These are phyloP conservation scores for Pagetopsis macropterus DNA, from an alignment of 2,797 vertebrate species.

Conservation along the genomic window DNA sequence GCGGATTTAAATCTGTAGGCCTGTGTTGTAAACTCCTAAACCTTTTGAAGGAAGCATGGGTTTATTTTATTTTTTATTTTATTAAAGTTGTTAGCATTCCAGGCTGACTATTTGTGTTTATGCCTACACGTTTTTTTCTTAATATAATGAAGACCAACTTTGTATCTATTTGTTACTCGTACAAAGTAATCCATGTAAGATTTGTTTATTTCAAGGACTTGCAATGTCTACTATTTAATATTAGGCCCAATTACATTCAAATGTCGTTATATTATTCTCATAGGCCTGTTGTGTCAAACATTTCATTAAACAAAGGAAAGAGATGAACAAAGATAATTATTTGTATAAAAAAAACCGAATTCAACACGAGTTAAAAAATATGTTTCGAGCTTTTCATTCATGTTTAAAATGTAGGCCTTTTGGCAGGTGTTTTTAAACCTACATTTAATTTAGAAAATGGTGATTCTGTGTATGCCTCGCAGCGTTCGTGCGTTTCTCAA, in stretches of 20 bases:
- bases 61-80: neutral
- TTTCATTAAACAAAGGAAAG: neutral
- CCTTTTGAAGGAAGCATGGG: neutral
- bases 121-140: neutral
- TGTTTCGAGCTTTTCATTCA: neutral
- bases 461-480: neutral
- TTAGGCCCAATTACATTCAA: neutral
- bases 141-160: neutral
- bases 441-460: neutral
- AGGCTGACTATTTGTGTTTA: neutral
- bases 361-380: neutral
- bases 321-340: neutral
- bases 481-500: neutral
- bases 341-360: neutral
- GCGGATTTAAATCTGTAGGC: conserved; percentile 51
- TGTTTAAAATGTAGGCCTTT: neutral
- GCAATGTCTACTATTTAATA: too few relatives aligned
- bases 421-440: neutral
- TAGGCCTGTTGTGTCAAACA: neutral
- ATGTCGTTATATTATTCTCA: neutral
- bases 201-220: neutral
- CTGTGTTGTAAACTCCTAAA: conserved; percentile 22
- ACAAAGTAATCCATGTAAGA: neutral
- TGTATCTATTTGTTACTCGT: neutral
- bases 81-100: neutral